Evolutionary conservation across 1,140 invertebrate genomes (phyloP), one percentile per base, ranked within the genome.

Genomic region (Ceratina australensis): DNA sequence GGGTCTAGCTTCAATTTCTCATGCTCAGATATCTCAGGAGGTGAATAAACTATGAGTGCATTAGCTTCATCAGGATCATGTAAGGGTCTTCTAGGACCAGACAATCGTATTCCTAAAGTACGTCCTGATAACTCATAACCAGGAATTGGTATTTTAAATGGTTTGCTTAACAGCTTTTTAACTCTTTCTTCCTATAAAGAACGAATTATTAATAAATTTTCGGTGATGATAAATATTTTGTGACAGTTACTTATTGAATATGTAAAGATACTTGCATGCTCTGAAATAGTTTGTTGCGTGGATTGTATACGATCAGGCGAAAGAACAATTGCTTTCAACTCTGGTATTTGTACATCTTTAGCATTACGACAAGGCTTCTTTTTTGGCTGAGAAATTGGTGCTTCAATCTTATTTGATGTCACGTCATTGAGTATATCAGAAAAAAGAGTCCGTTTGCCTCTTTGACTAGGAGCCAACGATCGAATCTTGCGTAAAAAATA

Each of bases 31-130:
- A 97, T 92, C 86, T 95, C 94, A 16, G 97, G 96, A 3, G 99
- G 99, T 13, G 92, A 90, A 90, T 96, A 99, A 18, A 99, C 93
- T 20, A 99, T 95, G 3, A 99, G 92, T 1, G 99, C 98, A 90
- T 97, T 97, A 33, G 98, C 97, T 87, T 96, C 98, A 86, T 96
- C 95, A 0, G 99, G 99, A 93, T 99, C 98, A 89, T 98, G 97
- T 16, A 99, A 91, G 0, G 99, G 92, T 78, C 95, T 94, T 83
- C 96, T 93, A 2, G 94, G 93, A 20, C 95, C 95, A 82, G 94
- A 92, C 54, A 96, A 92, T 67, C 95, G 92, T 60, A 98, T 93
- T 0, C 97, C 97, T 12, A 98, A 90, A 47, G 94, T 94, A 88
- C 96, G 94, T 87, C 94, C 95, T 49, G 94, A 95, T 0, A 94